Conservation (phyloP, 2,113 vertebrate species). For the Gambusia holbrooki region DNA sequence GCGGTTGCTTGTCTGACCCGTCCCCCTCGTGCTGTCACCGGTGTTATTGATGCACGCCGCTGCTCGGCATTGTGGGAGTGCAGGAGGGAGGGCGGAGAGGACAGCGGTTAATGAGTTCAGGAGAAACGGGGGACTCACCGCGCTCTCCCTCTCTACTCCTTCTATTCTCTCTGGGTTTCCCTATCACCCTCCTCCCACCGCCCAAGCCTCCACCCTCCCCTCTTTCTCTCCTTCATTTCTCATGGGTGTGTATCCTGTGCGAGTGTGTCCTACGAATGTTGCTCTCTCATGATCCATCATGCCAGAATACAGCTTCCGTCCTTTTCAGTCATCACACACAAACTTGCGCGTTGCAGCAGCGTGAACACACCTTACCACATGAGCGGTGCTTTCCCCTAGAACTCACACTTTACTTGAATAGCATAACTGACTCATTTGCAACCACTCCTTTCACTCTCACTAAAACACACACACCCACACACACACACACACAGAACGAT, state of each 20-base stretch:
- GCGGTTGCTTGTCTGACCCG: constrained; percentile 78
- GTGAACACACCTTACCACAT: constrained; percentile 35
- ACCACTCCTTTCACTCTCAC: constrained; percentile 61
- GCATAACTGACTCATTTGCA: constrained; percentile 69
- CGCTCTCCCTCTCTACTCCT: constrained; percentile 38
- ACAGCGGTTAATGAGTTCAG: constrained; percentile 80
- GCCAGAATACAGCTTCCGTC: constrained; percentile 74
- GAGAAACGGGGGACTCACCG: constrained; percentile 68
- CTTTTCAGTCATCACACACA: constrained; percentile 48
- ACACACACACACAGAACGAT: constrained; percentile 61
- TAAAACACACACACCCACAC: constrained; percentile 51
- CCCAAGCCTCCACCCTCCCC: constrained; percentile 19
- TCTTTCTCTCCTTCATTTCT: constrained; percentile 69
- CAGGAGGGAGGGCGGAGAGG: constrained; percentile 72
- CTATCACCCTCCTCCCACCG: constrained; percentile 48
- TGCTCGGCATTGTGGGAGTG: constrained; percentile 76
- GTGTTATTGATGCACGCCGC: constrained; percentile 79
- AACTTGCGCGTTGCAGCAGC: constrained; percentile 38
- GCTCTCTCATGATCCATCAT: constrained; percentile 76
- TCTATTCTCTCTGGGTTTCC: constrained; percentile 47
- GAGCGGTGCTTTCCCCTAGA: constrained; percentile 55
- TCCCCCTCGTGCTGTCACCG: constrained; percentile 76
- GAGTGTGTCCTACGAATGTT: constrained; percentile 77
- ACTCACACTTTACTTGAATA: constrained; percentile 61
- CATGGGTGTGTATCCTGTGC: constrained; percentile 76